Conservation (phyloP, 2,797 vertebrate species). For the Malurus leucopterus region DNA sequence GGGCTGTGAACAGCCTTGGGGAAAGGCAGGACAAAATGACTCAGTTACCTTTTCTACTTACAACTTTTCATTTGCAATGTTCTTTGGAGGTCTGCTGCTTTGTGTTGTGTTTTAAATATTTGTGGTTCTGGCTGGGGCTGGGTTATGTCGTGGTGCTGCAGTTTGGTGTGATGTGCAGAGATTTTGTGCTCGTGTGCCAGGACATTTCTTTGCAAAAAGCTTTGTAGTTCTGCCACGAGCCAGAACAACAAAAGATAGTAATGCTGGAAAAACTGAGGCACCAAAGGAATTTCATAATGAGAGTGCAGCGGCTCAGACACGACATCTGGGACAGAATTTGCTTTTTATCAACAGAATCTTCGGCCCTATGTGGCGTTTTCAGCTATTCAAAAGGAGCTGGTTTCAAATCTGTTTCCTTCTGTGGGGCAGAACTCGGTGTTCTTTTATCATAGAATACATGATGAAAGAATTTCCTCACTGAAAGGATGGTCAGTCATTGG, state of each 20-base stretch:
- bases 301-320: not conserved
- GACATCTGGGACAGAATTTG: not conserved
- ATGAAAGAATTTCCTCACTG: not conserved
- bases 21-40: not conserved
- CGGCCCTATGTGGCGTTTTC: not conserved
- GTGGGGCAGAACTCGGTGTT: not conserved
- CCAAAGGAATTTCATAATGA: not conserved
- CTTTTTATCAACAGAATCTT: not conserved
- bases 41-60: not conserved
- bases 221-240: not conserved
- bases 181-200: not conserved
- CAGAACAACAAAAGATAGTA: not conserved
- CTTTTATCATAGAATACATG: not conserved
- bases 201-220: not conserved
- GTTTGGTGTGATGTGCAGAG: not conserved
- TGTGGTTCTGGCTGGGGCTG: not conserved
- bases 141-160: rapidly evolving
- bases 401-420: not conserved
- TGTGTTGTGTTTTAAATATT: not conserved
- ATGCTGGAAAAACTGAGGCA: not conserved
- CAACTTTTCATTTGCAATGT: not conserved
- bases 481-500: not conserved
- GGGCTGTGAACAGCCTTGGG: not conserved
- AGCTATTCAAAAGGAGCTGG: rapidly evolving
- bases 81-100: not conserved